Evolutionary conservation across 2,888 invertebrate species (phyloP).

Genomic region (Eucera pruinosa): DNA sequence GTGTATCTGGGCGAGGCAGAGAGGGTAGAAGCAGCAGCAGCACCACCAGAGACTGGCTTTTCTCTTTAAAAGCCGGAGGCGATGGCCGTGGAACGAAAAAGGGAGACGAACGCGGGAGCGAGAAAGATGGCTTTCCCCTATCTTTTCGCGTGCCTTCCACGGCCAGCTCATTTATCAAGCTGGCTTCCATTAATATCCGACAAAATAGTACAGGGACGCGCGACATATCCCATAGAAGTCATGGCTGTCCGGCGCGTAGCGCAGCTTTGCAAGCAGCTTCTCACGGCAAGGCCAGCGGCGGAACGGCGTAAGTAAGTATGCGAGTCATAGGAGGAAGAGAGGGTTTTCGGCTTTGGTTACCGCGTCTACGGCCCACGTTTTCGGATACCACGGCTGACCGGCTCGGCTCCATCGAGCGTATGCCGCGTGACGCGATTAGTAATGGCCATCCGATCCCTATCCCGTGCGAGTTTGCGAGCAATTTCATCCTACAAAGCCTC

Average conservation of each 20-base stretch:
- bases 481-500: not conserved
- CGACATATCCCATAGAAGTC: conserved; percentile 75
- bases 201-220: conserved; percentile 74
- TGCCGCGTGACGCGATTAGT: conserved; percentile 45
- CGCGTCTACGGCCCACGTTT: conserved; percentile 26
- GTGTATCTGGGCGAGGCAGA: not conserved
- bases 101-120: conserved; percentile 15
- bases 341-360: not conserved
- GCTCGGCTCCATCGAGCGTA: conserved; percentile 30
- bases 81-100: conserved; percentile 42
- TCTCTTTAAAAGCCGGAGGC: conserved; percentile 69
- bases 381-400: conserved; percentile 46
- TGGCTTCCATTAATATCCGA: conserved; percentile 77
- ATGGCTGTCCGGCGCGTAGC: conserved; percentile 50
- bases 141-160: conserved; percentile 71
- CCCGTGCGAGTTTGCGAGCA: conserved; percentile 11
- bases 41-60: conserved; percentile 57
- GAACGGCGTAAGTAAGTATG: too few relatives aligned
- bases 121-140: conserved; percentile 52
- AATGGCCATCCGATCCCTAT: conserved; percentile 24
- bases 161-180: conserved; percentile 76
- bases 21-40: conserved; percentile 20
- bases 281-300: too few relatives aligned
- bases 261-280: too few relatives aligned
- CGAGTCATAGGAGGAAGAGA: too few relatives aligned